A percentile compares a stretch with the other conserved stretches of the same genome.
Conservation (phyloP, 2,888 invertebrate species). For the Peribatodes rhomboidaria region DNA sequence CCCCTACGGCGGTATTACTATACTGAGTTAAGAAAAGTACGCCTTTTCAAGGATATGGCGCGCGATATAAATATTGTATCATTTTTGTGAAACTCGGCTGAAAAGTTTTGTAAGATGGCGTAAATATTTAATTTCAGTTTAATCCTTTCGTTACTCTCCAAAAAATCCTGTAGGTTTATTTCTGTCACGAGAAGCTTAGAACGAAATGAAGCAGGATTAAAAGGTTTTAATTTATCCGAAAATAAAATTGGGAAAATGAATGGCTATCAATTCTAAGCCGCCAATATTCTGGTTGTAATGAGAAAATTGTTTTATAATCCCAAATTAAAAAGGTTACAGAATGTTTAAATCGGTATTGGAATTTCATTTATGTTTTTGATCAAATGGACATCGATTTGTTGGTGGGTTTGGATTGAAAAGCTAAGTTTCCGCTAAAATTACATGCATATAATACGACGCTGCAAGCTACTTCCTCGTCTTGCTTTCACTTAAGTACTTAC, state of each 20-base stretch:
- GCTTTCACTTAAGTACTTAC: too few species aligned
- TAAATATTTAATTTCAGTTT: conserved; percentile 39
- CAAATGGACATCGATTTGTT: too few species aligned
- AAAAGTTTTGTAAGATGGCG: conserved; percentile 44
- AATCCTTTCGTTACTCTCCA: conserved; percentile 15
- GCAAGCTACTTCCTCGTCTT: too few species aligned
- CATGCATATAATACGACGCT: too few species aligned
- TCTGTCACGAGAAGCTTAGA: conserved; percentile 1
- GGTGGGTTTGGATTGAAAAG: too few species aligned
- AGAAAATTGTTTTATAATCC: conserved; percentile 21
- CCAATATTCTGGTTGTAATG: conserved; percentile 18
- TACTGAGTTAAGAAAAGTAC: conserved; percentile 50
- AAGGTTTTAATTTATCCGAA: conserved; percentile 20
- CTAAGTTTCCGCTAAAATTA: too few species aligned
- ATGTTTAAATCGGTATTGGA: not conserved
- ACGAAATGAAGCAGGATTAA: conserved; percentile 20
- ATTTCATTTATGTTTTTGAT: not conserved
- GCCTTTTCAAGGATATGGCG: conserved; percentile 45
- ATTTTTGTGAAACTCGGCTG: conserved; percentile 53
- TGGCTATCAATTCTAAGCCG: conserved; percentile 27
- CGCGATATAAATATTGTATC: conserved; percentile 59
- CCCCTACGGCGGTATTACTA: conserved; percentile 51
- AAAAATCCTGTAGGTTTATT: conserved; percentile 2
- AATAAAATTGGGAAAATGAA: conserved; percentile 26
- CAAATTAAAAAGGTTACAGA: conserved; percentile 16